A percentile compares a stretch with the other conserved stretches of the same genome.
Conservation (phyloP, 2,797 vertebrate genomes). For the Malacoctenus gilli region DNA sequence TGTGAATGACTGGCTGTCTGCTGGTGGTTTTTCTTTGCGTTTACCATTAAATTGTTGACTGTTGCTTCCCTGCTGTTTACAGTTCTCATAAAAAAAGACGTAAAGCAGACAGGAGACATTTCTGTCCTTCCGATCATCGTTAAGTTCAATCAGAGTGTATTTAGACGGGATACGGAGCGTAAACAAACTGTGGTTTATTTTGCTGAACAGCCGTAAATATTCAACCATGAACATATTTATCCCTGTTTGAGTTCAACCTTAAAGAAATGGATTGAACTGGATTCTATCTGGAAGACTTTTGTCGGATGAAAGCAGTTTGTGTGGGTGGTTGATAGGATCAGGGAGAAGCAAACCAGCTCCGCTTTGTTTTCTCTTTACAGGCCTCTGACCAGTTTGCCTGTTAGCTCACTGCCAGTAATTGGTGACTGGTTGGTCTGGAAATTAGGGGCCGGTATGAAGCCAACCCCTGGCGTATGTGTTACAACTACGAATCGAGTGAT, state of each 20-base stretch:
- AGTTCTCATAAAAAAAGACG: neutral
- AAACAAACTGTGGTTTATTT: neutral
- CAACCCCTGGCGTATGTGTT: conserved; percentile 23
- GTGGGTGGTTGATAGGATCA: no score
- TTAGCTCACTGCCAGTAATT: conserved; percentile 33
- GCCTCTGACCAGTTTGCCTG: neutral
- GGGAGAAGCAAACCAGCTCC: neutral
- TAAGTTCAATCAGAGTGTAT: no score
- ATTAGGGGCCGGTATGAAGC: conserved; percentile 24
- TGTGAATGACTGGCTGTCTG: neutral
- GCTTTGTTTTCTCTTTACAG: no score
- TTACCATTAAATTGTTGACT: neutral
- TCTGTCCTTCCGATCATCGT: neutral
- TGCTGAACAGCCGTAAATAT: no score
- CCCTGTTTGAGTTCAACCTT: no score
- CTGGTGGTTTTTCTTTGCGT: no score
- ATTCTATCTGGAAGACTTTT: no score
- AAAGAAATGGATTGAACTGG: no score
- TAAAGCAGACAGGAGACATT: no score
- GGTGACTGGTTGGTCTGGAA: conserved; percentile 33
- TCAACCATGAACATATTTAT: no score
- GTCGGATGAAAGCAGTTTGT: no score
- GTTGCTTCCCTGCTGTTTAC: neutral
- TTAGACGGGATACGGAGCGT: no score
- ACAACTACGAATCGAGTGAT: conserved; percentile 45